phyloP scores from a whole-genome alignment of 2,113 vertebrate genomes.

The Ameiurus melas region DNA sequence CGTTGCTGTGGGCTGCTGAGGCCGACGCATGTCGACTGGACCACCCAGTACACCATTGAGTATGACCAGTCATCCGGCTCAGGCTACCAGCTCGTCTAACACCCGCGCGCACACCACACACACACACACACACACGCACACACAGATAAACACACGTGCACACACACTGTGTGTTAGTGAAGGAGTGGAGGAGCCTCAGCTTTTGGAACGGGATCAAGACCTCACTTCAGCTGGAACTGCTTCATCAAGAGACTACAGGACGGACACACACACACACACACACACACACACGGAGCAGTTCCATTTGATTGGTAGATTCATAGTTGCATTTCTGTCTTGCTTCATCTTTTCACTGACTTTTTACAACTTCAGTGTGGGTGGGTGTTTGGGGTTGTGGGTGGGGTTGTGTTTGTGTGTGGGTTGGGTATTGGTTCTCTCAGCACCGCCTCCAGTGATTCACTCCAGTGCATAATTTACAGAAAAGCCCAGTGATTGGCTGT shows the following conservation, averaged over 20 bases:
- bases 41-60: conserved; percentile 96
- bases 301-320: background rate
- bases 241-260: conserved; percentile 70
- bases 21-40: conserved; percentile 95
- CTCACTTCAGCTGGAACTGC: conserved; percentile 63
- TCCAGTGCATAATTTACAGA: background rate
- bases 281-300: background rate
- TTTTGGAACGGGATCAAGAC: background rate
- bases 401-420: background rate
- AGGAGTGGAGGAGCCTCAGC: too few relatives aligned
- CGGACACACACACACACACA: conserved; percentile 42
- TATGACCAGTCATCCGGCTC: conserved; percentile 97
- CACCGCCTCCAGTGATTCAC: background rate
- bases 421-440: background rate
- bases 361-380: background rate
- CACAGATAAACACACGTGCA: conserved; percentile 41
- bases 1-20: conserved; percentile 97
- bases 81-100: conserved; percentile 97
- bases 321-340: conserved; percentile 60
- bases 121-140: too few relatives aligned
- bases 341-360: background rate
- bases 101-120: too few relatives aligned
- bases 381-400: background rate
- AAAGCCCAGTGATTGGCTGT: conserved; percentile 5
- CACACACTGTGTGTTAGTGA: conserved; percentile 4